A percentile compares a stretch with the other conserved stretches of the same genome.
phyloP scores from a whole-genome alignment of 2,888 invertebrate species.

The Mactromeris polynyma region DNA sequence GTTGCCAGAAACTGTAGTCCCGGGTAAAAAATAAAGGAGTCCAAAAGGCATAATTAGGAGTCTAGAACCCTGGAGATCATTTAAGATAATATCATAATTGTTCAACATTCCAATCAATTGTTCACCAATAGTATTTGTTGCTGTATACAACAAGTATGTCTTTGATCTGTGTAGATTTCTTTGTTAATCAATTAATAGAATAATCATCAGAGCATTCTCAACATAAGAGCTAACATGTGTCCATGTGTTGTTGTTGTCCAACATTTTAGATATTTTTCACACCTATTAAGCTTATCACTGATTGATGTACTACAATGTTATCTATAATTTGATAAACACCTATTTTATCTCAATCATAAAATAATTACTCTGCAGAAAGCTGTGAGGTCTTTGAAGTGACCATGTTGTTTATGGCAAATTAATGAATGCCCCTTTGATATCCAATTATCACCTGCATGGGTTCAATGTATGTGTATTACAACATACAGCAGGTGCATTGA shows the following conservation, averaged over 20 bases:
- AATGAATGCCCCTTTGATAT: background rate
- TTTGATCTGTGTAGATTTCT: background rate
- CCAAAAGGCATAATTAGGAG: no score
- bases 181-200: background rate
- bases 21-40: no score
- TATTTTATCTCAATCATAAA: background rate
- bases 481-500: no score
- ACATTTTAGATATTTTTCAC: background rate
- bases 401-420: background rate
- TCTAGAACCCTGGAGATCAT: no score
- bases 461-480: background rate
- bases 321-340: background rate
- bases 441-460: background rate
- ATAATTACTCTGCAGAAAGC: background rate
- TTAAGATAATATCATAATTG: no score
- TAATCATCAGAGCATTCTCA: background rate
- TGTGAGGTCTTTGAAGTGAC: constrained; percentile 7
- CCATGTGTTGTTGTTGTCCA: no score
- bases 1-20: no score
- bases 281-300: background rate
- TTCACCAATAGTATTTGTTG: background rate
- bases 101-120: no score
- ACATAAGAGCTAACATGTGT: background rate
- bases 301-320: background rate
- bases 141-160: background rate